Percentiles rank a stretch among this genome's conserved stretches.
Conservation (phyloP, 2,888 invertebrate genomes). For the Lepidochrysops patricia region DNA sequence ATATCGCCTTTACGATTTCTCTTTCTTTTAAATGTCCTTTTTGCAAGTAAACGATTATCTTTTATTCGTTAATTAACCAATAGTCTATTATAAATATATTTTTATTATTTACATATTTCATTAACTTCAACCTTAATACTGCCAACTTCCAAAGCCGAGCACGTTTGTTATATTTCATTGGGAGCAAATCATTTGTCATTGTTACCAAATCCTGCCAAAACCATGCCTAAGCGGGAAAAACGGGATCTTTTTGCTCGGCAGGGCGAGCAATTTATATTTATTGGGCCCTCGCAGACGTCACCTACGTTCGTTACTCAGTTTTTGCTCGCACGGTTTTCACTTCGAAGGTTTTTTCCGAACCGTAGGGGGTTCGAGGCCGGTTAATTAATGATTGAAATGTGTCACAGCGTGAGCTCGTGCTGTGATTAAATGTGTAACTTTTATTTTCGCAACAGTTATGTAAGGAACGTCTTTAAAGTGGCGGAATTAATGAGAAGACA, state of each 20-base stretch:
- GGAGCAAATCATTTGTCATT: background rate
- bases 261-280: slow-evolving; percentile 19
- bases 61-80: no score
- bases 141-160: no score
- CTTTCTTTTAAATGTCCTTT: background rate
- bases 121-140: no score
- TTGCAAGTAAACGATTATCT: no score
- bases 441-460: background rate
- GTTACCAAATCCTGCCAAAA: background rate
- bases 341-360: slow-evolving; percentile 10
- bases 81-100: background rate
- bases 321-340: slow-evolving; percentile 13
- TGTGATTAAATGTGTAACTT: background rate
- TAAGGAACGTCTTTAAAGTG: background rate
- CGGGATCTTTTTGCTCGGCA: slow-evolving; percentile 1
- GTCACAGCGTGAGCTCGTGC: slow-evolving; percentile 3
- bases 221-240: slow-evolving; percentile 16
- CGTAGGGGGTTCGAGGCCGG: slow-evolving; percentile 11
- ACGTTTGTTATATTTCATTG: background rate
- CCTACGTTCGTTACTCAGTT: slow-evolving; percentile 10
- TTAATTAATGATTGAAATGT: slow-evolving; percentile 16
- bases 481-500: background rate
- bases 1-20: slow-evolving; percentile 2
- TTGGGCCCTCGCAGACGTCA: slow-evolving; percentile 15
- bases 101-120: background rate